A percentile compares a stretch with the other conserved stretches of the same genome.
Evolutionary conservation across 2,888 invertebrate genomes (phyloP).

Genomic region (Cantharis flavilabris): DNA sequence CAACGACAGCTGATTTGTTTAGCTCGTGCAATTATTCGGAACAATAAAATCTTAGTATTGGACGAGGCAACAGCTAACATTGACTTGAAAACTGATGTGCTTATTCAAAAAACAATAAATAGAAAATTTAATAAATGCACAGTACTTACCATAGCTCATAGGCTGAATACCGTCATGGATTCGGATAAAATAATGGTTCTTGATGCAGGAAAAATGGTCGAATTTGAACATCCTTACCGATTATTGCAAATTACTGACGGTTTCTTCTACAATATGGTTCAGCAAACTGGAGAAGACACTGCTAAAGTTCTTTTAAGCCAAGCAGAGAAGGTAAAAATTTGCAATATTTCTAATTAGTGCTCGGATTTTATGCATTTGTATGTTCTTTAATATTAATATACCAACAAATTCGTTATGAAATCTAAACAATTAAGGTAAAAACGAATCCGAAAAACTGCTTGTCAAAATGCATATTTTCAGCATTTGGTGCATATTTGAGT

Average conservation of each 20-base stretch:
- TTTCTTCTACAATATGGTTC: slow-evolving; percentile 65
- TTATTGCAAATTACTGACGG: slow-evolving; percentile 63
- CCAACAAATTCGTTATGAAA: too few relatives aligned
- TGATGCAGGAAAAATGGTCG: slow-evolving; percentile 75
- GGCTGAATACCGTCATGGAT: slow-evolving; percentile 84
- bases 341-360: too few relatives aligned
- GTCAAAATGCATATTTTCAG: too few relatives aligned
- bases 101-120: slow-evolving; percentile 77
- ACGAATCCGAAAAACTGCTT: too few relatives aligned
- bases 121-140: slow-evolving; percentile 75
- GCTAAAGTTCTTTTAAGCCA: not conserved
- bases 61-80: slow-evolving; percentile 84
- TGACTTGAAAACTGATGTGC: slow-evolving; percentile 74
- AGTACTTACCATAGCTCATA: slow-evolving; percentile 82
- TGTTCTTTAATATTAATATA: too few relatives aligned
- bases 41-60: slow-evolving; percentile 43
- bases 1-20: slow-evolving; percentile 71
- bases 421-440: too few relatives aligned
- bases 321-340: not conserved
- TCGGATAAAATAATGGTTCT: slow-evolving; percentile 80
- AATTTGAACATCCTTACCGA: slow-evolving; percentile 74
- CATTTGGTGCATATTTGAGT: too few relatives aligned
- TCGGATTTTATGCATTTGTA: too few relatives aligned
- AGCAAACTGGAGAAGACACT: slow-evolving; percentile 54
- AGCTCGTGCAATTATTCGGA: slow-evolving; percentile 63